Evolutionary conservation across 30 jellyfish, hydroid and myxozoan species (phyloP).

Genomic region (Chironex yamaguchii): DNA sequence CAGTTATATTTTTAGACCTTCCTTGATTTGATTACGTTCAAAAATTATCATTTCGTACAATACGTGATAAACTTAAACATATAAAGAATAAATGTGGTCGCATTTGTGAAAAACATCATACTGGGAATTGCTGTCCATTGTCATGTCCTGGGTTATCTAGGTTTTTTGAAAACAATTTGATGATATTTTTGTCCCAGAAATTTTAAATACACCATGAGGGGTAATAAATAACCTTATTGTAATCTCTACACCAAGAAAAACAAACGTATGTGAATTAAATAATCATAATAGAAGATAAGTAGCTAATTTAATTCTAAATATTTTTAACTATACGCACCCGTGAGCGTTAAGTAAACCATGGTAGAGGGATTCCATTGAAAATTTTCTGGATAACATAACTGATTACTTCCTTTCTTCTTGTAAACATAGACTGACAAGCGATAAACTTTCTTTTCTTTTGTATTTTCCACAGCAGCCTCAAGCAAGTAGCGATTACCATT

Average conservation of each 20-base stretch:
- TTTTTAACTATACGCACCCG: constrained; percentile 55
- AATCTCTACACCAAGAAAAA: neutral
- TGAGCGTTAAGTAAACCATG: constrained; percentile 76
- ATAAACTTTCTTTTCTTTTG: neutral
- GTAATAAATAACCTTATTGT: too few relatives aligned
- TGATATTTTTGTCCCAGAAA: too few relatives aligned
- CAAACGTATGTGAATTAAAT: neutral
- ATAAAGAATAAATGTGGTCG: too few relatives aligned
- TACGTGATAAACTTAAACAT: too few relatives aligned
- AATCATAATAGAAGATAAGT: neutral
- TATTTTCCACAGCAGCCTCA: constrained; percentile 66
- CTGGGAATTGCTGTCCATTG: too few relatives aligned
- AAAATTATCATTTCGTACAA: too few relatives aligned
- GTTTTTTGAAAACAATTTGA: too few relatives aligned
- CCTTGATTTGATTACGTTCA: too few relatives aligned
- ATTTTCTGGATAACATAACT: constrained; percentile 64
- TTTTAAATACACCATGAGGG: too few relatives aligned
- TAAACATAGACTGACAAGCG: constrained; percentile 75
- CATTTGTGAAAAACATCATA: too few relatives aligned
- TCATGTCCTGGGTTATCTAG: too few relatives aligned
- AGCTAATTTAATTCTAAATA: neutral
- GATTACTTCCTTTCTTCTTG: constrained; percentile 7
- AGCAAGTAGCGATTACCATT: constrained; percentile 63
- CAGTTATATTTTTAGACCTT: too few relatives aligned
- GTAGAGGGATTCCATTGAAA: constrained; percentile 80